A percentile compares a stretch with the other conserved stretches of the same genome.
These are phyloP conservation scores for Gadus macrocephalus DNA, from an alignment of 2,113 vertebrate species.

Conservation along the genomic window DNA sequence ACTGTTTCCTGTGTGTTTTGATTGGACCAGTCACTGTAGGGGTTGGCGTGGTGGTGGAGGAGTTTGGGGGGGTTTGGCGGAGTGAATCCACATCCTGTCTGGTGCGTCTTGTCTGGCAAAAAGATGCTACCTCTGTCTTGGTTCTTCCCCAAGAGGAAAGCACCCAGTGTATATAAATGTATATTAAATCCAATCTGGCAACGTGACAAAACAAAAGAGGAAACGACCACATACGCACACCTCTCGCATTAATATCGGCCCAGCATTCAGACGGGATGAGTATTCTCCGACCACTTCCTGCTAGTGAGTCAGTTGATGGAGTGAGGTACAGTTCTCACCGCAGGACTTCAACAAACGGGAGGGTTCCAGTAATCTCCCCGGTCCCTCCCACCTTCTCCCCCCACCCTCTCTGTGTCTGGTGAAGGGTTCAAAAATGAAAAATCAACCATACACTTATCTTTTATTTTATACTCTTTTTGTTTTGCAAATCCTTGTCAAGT, in stretches of 20 bases:
- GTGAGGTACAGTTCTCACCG: not conserved
- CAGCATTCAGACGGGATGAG: no score
- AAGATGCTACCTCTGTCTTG: not conserved
- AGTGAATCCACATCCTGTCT: conserved; percentile 46
- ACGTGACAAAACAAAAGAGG: conserved; percentile 14
- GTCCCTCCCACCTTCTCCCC: no score
- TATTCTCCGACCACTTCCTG: not conserved
- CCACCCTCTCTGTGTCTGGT: not conserved
- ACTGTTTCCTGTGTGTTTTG: conserved; percentile 18
- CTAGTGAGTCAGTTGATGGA: no score
- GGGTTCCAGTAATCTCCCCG: no score
- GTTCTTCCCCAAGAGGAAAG: not conserved
- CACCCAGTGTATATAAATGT: conserved; percentile 4
- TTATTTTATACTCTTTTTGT: conserved; percentile 7
- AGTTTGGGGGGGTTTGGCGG: conserved; percentile 14
- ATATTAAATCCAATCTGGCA: not conserved
- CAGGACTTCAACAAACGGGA: no score
- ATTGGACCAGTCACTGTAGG: conserved; percentile 37
- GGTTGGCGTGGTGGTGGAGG: conserved; percentile 35
- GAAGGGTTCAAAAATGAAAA: not conserved
- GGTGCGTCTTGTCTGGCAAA: not conserved
- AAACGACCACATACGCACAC: no score
- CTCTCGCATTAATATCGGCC: no score
- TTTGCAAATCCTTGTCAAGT: conserved; percentile 67
- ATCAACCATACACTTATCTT: not conserved